Evolutionary conservation across 2,113 vertebrate species (phyloP), one percentile per base, ranked within the genome.

Genomic region (Pseudopipra pipra): DNA sequence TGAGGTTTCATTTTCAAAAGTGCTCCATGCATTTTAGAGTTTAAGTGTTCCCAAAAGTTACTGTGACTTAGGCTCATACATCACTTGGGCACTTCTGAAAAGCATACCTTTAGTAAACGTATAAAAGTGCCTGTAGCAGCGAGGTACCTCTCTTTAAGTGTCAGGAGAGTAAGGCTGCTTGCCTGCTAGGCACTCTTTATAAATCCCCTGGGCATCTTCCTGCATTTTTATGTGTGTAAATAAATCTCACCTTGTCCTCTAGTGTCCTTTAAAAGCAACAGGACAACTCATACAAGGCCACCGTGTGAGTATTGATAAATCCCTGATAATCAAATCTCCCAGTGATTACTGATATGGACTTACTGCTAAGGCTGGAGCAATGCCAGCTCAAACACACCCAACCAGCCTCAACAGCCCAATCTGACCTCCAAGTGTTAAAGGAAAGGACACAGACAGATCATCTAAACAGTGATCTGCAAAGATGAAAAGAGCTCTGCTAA

Each of bases 1-100:
- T 62, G 65, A 78, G 62, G 52, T 52, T 91, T 86, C 56, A 68
- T 93, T 97, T 93, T 86, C 49, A 63, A 77, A 94, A 95, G 41
- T 11, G 19, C 17, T 51, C 65, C 83, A 65, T 30, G 61, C 44
- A 82, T 84, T 96, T 87, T 14, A 93, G 80, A 90, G 37, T 31
- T 12, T 86, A 93, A 96, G 73, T 35, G 39, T 39, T 92, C 86
- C 66, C 90, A 56, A 81, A 96, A 87, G 62, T 93, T 88, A 41
- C 72, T 28, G 35, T 65, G 90, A 82, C 65, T 89, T 79, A 58
- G 70, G 73, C 76, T 94, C 27, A 7, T 84, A 65, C 52, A 93
- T 94, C 85, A 86, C 41, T 56, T 2, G 7, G 51, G 65, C 90
- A 75, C 73, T 81, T 81, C 28, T 56, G 79, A 88, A 80, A 82